Evolutionary conservation across 1,140 invertebrate genomes (phyloP).

Genomic region (Colletes latitarsis): DNA sequence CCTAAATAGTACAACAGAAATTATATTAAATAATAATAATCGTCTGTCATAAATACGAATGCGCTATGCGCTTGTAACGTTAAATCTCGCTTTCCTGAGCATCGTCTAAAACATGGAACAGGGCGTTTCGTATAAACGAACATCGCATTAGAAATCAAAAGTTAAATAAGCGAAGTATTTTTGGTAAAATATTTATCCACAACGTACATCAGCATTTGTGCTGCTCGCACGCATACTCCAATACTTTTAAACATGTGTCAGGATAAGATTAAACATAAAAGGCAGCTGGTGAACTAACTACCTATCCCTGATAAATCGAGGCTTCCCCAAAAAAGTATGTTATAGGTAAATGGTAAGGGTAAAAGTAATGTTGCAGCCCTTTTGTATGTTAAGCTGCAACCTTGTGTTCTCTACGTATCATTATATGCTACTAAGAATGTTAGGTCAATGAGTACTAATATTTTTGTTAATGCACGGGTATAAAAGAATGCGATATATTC

Average conservation of each 20-base stretch:
- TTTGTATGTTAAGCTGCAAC: constrained; percentile 80
- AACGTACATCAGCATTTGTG: not conserved
- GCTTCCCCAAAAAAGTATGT: constrained; percentile 38
- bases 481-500: constrained; percentile 14
- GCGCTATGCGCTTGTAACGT: constrained; percentile 13
- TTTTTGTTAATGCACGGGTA: constrained; percentile 46
- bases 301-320: constrained; percentile 40
- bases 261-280: constrained; percentile 57
- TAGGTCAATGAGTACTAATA: constrained; percentile 58
- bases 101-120: not conserved
- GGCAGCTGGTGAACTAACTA: constrained; percentile 68
- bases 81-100: not conserved
- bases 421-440: constrained; percentile 63
- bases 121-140: not conserved
- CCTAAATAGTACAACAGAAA: not conserved
- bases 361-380: constrained; percentile 77
- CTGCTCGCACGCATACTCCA: not conserved
- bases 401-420: constrained; percentile 75
- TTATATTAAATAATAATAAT: not conserved
- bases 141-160: not conserved
- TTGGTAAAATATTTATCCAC: not conserved
- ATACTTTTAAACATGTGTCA: constrained; percentile 26
- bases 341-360: constrained; percentile 54
- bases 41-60: not conserved
- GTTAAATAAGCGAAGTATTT: not conserved